These are phyloP conservation scores for Polydrusus tereticollis DNA, from an alignment of 2,888 invertebrate species.

Conservation along the genomic window DNA sequence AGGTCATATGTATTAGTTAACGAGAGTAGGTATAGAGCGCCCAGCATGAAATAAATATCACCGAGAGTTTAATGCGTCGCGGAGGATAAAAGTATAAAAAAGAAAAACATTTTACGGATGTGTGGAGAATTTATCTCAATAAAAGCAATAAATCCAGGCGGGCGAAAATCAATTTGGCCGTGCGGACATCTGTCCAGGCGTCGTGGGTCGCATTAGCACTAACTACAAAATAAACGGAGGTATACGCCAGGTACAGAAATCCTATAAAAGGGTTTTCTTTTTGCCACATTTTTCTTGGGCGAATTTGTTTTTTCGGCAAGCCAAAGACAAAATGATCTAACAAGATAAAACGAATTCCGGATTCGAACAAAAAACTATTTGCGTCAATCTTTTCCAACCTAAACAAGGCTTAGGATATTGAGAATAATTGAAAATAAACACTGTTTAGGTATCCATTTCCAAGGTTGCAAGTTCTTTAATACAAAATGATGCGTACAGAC, in stretches of 20 bases:
- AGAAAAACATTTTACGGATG: constrained; percentile 47
- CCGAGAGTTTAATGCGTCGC: constrained; percentile 54
- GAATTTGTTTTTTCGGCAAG: constrained; percentile 4
- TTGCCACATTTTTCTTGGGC: constrained; percentile 4
- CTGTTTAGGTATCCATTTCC: too few species aligned
- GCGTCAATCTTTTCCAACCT: background rate
- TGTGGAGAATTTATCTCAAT: constrained; percentile 63
- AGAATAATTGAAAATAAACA: too few species aligned
- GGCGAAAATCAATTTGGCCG: constrained; percentile 63
- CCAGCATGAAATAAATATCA: constrained; percentile 58
- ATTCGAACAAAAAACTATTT: background rate
- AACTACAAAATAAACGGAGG: constrained; percentile 45
- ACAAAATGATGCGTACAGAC: too few species aligned
- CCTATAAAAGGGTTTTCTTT: constrained; percentile 32
- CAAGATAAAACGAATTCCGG: background rate
- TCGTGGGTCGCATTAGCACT: constrained; percentile 48
- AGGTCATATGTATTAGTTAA: constrained; percentile 41
- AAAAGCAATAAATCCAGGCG: constrained; percentile 63
- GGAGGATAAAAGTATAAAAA: constrained; percentile 50
- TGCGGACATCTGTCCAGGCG: constrained; percentile 58
- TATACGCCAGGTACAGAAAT: constrained; percentile 25
- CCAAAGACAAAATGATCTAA: background rate
- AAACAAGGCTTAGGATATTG: too few species aligned
- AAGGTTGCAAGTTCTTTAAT: too few species aligned
- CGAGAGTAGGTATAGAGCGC: constrained; percentile 48